These are phyloP conservation scores for Elysia crispata DNA, from an alignment of 2,888 invertebrate genomes.

Conservation along the genomic window DNA sequence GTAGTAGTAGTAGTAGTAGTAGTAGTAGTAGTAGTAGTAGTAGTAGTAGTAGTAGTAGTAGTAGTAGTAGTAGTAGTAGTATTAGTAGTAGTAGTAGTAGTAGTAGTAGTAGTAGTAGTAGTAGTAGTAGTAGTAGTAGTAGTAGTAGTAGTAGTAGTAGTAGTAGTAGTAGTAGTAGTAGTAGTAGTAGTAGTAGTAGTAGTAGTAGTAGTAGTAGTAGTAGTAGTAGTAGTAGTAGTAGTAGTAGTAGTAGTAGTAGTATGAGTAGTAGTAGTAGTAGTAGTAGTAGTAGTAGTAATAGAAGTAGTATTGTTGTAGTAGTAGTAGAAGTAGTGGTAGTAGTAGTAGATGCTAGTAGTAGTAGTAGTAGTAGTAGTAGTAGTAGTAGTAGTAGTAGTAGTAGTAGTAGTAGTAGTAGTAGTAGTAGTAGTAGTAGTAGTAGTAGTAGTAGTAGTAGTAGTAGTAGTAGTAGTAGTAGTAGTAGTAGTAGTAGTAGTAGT, in stretches of 20 bases:
- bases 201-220: neutral
- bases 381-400: constrained; percentile 28
- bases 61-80: too few species aligned
- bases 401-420: constrained; percentile 28
- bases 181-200: neutral
- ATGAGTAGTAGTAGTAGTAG: too few species aligned
- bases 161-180: neutral
- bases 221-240: too few species aligned
- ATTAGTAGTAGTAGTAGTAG: too few species aligned
- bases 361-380: constrained; percentile 28
- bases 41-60: constrained; percentile 28
- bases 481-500: neutral
- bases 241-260: too few species aligned
- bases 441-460: constrained; percentile 14
- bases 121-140: constrained; percentile 24
- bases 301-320: too few species aligned
- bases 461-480: neutral
- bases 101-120: constrained; percentile 28
- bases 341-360: too few species aligned
- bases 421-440: constrained; percentile 28
- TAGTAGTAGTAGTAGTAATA: too few species aligned
- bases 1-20: constrained; percentile 28
- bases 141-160: neutral
- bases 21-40: constrained; percentile 28
- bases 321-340: too few species aligned